Conservation (phyloP, 1,140 invertebrate genomes). For the Plectus sambesii region DNA sequence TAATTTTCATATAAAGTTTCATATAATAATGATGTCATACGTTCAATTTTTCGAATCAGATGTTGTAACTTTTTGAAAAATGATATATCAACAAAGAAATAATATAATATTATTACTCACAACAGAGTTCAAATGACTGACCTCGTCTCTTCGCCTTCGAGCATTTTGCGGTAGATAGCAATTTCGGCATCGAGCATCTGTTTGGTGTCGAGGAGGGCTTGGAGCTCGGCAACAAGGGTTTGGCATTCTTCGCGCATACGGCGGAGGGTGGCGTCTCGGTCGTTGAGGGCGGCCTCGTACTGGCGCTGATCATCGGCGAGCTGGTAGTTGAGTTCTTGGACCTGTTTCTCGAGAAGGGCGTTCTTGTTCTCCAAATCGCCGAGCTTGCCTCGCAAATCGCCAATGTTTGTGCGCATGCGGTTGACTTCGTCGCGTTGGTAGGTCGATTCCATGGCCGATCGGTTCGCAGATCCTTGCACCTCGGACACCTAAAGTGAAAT, state of each 20-base stretch:
- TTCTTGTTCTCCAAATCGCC: constrained; percentile 20
- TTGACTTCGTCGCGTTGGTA: constrained; percentile 19
- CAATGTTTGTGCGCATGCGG: constrained; percentile 22
- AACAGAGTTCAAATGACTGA: constrained; percentile 32
- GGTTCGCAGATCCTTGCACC: constrained; percentile 8
- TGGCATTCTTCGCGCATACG: constrained; percentile 27
- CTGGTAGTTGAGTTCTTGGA: constrained; percentile 13
- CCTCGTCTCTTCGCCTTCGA: constrained; percentile 46
- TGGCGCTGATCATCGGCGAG: constrained; percentile 24
- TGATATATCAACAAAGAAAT: too few species aligned
- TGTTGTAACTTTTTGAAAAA: too few species aligned
- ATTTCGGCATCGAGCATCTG: constrained; percentile 27
- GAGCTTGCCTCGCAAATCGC: constrained; percentile 12
- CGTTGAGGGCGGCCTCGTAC: constrained; percentile 21
- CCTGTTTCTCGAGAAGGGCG: constrained; percentile 21
- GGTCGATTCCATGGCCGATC: constrained; percentile 3
- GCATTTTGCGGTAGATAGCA: constrained; percentile 27
- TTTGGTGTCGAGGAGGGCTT: constrained; percentile 46
- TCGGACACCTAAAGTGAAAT: neutral
- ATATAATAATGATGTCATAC: too few species aligned
- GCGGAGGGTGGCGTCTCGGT: constrained; percentile 22
- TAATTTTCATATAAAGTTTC: too few species aligned
- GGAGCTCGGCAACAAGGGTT: constrained; percentile 36
- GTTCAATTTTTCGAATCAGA: too few species aligned
- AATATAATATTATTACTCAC: too few species aligned